phyloP scores from a whole-genome alignment of 1,140 invertebrate genomes.

The Sinonovacula constricta region DNA sequence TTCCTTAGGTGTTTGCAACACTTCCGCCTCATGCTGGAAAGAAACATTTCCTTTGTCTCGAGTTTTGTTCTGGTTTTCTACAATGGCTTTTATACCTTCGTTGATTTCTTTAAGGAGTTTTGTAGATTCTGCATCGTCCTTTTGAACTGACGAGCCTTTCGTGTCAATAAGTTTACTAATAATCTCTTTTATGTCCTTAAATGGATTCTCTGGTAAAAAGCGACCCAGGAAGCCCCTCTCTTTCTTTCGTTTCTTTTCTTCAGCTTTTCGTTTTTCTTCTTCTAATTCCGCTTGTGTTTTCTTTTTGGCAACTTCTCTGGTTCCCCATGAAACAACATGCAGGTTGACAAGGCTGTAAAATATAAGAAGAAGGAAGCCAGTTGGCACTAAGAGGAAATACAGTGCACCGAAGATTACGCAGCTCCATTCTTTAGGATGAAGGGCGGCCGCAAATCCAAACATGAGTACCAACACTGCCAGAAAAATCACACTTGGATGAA shows the following conservation, averaged over 20 bases:
- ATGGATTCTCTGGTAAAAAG: conserved; percentile 86
- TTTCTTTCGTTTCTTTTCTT: conserved; percentile 64
- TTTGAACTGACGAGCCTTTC: too few relatives aligned
- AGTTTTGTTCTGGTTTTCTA: conserved; percentile 3
- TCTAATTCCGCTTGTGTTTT: conserved; percentile 78
- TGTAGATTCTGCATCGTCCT: conserved; percentile 41
- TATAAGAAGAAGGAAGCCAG: conserved; percentile 74
- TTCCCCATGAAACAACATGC: conserved; percentile 75
- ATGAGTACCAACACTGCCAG: conserved; percentile 64
- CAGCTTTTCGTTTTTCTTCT: conserved; percentile 58
- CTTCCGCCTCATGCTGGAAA: too few relatives aligned
- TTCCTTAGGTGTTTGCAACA: too few relatives aligned
- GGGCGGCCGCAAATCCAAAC: conserved; percentile 69
- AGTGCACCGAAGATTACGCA: conserved; percentile 71
- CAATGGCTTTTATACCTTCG: conserved; percentile 50
- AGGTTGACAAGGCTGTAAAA: conserved; percentile 76
- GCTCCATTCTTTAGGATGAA: conserved; percentile 74
- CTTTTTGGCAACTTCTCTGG: conserved; percentile 68
- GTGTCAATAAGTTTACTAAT: conserved; percentile 82
- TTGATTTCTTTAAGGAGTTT: conserved; percentile 59
- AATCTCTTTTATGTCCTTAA: conserved; percentile 84
- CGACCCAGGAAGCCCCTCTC: conserved; percentile 58
- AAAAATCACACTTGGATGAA: conserved; percentile 72
- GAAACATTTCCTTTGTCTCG: too few relatives aligned
- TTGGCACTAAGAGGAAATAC: conserved; percentile 75